Percentiles rank a stretch among this genome's conserved stretches.
Evolutionary conservation across 2,113 vertebrate genomes (phyloP).

Genomic region (Suncus etruscus): DNA sequence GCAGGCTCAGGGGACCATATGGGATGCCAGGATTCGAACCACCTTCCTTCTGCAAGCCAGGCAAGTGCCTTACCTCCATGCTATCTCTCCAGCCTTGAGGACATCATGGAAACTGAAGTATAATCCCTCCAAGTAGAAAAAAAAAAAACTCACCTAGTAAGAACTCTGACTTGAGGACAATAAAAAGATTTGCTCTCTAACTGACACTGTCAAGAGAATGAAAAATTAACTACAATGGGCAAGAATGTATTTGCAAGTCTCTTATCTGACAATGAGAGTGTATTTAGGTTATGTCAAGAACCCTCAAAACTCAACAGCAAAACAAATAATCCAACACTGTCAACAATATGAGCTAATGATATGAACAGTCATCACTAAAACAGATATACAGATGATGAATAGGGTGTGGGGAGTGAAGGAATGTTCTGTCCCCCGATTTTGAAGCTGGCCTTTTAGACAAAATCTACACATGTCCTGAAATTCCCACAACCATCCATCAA

Average conservation of each 20-base stretch:
- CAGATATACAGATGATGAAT: neutral
- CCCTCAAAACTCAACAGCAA: conserved; percentile 24
- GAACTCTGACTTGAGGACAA: neutral
- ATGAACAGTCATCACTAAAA: neutral
- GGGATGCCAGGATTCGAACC: no score
- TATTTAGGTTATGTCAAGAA: conserved; percentile 1
- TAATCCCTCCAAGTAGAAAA: neutral
- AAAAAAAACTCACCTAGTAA: neutral
- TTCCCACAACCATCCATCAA: neutral
- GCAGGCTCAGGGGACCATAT: no score
- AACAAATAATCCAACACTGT: neutral
- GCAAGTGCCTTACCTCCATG: no score
- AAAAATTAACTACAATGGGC: neutral
- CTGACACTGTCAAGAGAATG: neutral
- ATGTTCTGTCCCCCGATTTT: neutral
- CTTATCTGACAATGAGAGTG: neutral
- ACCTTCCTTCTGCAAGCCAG: no score
- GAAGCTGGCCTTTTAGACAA: neutral
- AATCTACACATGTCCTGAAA: neutral
- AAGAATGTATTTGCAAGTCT: neutral
- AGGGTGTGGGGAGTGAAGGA: neutral
- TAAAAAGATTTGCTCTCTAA: neutral
- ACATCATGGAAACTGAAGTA: neutral
- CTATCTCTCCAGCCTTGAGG: no score
- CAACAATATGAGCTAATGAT: neutral